phyloP scores from a whole-genome alignment of 2,113 vertebrate genomes.

The Epinephelus cyanopodus region DNA sequence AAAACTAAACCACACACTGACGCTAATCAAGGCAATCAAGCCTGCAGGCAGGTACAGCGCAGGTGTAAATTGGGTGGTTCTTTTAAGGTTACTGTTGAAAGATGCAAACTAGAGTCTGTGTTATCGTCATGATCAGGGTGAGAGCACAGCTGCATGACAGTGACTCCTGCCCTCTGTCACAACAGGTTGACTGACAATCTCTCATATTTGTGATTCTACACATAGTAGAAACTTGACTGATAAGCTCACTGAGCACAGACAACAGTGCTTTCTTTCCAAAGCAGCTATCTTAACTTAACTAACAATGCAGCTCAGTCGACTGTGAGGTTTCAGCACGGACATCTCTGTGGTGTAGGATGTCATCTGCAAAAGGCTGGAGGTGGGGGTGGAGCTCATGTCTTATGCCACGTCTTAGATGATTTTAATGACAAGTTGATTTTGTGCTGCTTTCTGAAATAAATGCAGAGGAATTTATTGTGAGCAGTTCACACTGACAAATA shows the following conservation, averaged over 20 bases:
- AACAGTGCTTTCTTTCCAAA: not conserved
- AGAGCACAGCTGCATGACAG: not conserved
- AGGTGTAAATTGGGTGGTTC: not conserved
- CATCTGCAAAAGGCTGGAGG: no score
- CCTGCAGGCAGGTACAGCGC: not conserved
- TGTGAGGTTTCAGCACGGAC: not conserved
- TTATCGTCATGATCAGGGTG: not conserved
- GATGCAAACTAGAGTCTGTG: not conserved
- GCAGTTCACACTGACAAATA: no score
- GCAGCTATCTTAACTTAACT: not conserved
- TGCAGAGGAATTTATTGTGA: no score
- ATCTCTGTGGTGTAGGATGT: not conserved
- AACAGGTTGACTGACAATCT: not conserved
- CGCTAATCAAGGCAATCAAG: not conserved
- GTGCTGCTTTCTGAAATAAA: no score
- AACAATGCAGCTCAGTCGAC: not conserved
- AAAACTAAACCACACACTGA: not conserved
- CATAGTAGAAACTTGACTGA: not conserved
- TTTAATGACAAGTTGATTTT: no score
- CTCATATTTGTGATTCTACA: not conserved
- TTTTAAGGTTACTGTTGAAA: not conserved
- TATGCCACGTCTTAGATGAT: no score
- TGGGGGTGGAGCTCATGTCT: no score
- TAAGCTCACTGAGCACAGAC: not conserved
- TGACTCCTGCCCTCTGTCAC: not conserved